Percentiles rank a stretch among this genome's conserved stretches.
phyloP scores from a whole-genome alignment of 1,140 invertebrate species.

The Radopholus similis region DNA sequence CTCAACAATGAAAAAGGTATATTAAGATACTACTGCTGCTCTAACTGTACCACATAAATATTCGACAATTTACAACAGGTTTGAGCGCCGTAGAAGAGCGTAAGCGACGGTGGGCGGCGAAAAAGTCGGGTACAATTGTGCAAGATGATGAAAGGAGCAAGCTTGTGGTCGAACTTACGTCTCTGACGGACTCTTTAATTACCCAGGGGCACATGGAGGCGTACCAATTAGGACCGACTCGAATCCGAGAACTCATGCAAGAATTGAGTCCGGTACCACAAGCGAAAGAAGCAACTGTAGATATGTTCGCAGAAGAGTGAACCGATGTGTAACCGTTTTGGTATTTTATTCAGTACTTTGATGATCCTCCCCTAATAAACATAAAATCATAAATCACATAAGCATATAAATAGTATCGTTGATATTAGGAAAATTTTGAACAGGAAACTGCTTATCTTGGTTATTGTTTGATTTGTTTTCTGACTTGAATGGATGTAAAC shows the following conservation, averaged over 20 bases:
- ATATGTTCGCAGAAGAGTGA: conserved; percentile 13
- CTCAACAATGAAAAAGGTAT: conserved; percentile 39
- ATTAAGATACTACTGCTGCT: not conserved
- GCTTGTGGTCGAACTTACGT: conserved; percentile 28
- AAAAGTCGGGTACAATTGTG: conserved; percentile 24
- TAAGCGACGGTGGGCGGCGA: conserved; percentile 40
- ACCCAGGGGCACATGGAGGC: conserved; percentile 40
- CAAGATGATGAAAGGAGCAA: conserved; percentile 32
- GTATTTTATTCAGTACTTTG: no score
- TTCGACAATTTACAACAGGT: conserved; percentile 23
- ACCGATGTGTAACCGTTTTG: no score
- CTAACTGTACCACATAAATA: not conserved
- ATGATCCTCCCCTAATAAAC: no score
- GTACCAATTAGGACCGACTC: conserved; percentile 16
- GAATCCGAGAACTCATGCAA: conserved; percentile 17
- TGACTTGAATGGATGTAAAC: no score
- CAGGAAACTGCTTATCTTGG: no score
- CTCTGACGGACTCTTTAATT: conserved; percentile 32
- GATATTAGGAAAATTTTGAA: no score
- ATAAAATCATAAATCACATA: no score
- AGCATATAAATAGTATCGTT: no score
- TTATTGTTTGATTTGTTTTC: no score
- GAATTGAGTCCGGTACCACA: not conserved
- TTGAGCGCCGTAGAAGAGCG: conserved; percentile 43
- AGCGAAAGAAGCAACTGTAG: conserved; percentile 10